Evolutionary conservation across 2,888 invertebrate species (phyloP), one percentile per base, ranked within the genome.

Genomic region (Mechanitis mazaeus): DNA sequence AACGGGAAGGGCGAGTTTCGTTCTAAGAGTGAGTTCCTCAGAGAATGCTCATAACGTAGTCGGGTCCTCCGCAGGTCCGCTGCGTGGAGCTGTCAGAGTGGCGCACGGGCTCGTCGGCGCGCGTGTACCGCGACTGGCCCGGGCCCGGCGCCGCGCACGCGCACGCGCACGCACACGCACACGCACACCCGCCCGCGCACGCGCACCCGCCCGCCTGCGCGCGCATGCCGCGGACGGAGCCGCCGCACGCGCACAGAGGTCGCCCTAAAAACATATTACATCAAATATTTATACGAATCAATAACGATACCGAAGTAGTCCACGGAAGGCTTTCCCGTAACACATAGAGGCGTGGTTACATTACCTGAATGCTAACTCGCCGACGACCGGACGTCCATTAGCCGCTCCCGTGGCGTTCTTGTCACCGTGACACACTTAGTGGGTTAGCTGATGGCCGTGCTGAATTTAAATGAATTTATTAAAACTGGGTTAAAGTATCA

Each of bases 131-230:
- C 20, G 20, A 20, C 20, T 20, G 87, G 55, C 87, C 90, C 63
- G 90, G 20, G 20, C 20, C 90, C 69, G 87, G 85, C 81, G 91
- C 20, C 88, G 64, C 81, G 84, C 72, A 88, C 88, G 87, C 88
- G 20, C 20, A 20, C 89, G 66, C 82, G 79, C 73, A 81, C 85
- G 3, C 3, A 7, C 6, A 28, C 28, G 56, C 81, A 2, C 80
- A 83, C 65, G 72, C 71, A 55, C 65, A 81, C 67, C 77, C 1
- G 76, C 85, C 77, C 1, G 76, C 85, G 73, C 83, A 84, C 71
- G 88, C 91, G 78, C 92, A 91, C 77, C 89, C 87, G 55, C 87
- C 90, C 63, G 90, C 90, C 69, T 87, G 85, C 81, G 91, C 88
- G 64, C 81, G 84, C 72, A 88, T 88, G 87, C 88, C 89, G 66